Evolutionary conservation across 2,888 invertebrate genomes (phyloP).

Genomic region (Eretmocerus hayati): DNA sequence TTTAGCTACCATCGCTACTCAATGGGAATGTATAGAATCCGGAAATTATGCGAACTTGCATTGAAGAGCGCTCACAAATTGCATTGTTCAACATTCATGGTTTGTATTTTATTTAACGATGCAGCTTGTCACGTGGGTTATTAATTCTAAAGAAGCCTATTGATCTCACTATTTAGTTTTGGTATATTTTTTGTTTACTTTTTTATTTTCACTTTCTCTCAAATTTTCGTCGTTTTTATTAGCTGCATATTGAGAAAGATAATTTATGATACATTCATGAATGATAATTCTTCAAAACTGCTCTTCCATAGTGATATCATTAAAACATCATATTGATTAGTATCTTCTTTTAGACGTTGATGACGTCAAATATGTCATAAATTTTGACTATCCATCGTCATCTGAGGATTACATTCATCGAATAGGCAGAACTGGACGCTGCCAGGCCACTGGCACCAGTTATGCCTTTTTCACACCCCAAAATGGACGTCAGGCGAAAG

Average conservation of each 20-base stretch:
- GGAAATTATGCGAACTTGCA: slow-evolving; percentile 39
- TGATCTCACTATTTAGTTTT: slow-evolving; percentile 2
- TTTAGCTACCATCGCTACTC: slow-evolving; percentile 47
- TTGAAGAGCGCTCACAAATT: slow-evolving; percentile 40
- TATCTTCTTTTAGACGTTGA: slow-evolving; percentile 71
- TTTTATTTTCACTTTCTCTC: neutral
- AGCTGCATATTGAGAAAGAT: neutral
- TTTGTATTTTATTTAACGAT: slow-evolving; percentile 45
- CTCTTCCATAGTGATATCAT: neutral
- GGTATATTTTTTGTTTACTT: slow-evolving; percentile 7
- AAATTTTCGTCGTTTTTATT: slow-evolving; percentile 3
- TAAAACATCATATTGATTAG: neutral
- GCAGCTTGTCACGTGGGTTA: slow-evolving; percentile 31
- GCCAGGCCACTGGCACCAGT: slow-evolving; percentile 81
- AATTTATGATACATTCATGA: slow-evolving; percentile 18
- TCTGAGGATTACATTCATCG: slow-evolving; percentile 95
- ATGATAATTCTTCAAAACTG: slow-evolving; percentile 12
- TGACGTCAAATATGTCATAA: slow-evolving; percentile 92
- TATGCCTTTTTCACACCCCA: slow-evolving; percentile 91
- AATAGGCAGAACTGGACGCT: slow-evolving; percentile 88
- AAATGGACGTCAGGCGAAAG: slow-evolving; percentile 81
- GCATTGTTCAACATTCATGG: slow-evolving; percentile 44
- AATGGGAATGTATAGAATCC: slow-evolving; percentile 39
- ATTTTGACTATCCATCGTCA: slow-evolving; percentile 92
- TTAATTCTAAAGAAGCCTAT: neutral